Evolutionary conservation across 1,140 invertebrate species (phyloP), one percentile per base, ranked within the genome.

Genomic region (Bursaphelenchus mucronatus): DNA sequence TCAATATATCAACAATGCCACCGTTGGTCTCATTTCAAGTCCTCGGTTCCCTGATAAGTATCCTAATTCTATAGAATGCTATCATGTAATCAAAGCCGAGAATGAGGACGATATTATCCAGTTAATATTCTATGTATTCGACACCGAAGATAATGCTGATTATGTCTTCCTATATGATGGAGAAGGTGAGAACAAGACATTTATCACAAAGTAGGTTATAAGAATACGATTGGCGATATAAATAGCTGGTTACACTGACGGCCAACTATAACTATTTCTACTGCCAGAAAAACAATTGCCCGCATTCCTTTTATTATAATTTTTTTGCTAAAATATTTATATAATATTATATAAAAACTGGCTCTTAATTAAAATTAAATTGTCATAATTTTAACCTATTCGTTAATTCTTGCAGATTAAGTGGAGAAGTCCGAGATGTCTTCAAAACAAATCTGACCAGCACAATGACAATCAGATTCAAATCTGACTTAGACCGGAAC

Each of bases 101-200:
- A 30, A 30, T n/a, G 21, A 39, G 13, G 57, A 44, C 11, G 10
- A 59, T 30, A 45, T 13, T 13, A 39, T 59, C 44, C 57, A 59
- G 7, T 44, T 59, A 13, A 50, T 59, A 39, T 59, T 59, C 40
- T 59, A 59, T 39, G 47, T 44, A 13, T 59, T 59, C 40, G 57
- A 59, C 13, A 59, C 57, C 15, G 57, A 59, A 39, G 40, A 19
- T 3, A 43, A 43, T 11, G 15, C 21, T 11, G 57, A 59, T 59
- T 30, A 44, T 59, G 19, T 59, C 1, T n/a, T 13, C 10, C 30
- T 59, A 11, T 59, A 59, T 39, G 57, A 59, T 50, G 57, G 57
- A n/a, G 11, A 13, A 19, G 57, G 57, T 13, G 40, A 11, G 13
- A 11, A n/a, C 11, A 59, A 44, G 13, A 13, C 11, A 50, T 3